Evolutionary conservation across 1,140 invertebrate species (phyloP).

Genomic region (Procambarus virginalis): DNA sequence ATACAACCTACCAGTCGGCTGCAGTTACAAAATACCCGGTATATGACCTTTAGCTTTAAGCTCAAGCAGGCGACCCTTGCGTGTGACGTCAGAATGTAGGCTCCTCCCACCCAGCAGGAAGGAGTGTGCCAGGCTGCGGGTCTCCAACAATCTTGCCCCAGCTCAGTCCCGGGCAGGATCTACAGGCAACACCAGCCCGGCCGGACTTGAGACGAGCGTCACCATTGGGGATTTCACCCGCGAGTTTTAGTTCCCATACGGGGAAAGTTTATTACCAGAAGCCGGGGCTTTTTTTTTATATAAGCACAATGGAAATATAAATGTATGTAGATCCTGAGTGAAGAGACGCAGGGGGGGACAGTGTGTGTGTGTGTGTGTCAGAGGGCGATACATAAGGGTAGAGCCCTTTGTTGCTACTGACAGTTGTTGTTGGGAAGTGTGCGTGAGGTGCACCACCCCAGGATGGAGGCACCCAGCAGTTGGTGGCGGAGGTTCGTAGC

Average conservation of each 20-base stretch:
- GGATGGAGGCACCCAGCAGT: conserved; percentile 3
- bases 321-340: neutral
- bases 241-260: neutral
- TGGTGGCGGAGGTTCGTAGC: conserved; percentile 38
- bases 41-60: conserved; percentile 30
- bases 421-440: neutral
- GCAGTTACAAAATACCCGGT: neutral
- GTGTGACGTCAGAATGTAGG: conserved; percentile 39
- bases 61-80: conserved; percentile 47
- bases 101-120: conserved; percentile 12
- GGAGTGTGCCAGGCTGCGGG: conserved; percentile 4
- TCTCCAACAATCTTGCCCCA: conserved; percentile 14
- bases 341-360: neutral
- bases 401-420: neutral
- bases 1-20: neutral
- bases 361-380: neutral
- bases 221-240: neutral
- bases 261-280: neutral
- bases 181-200: neutral
- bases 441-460: neutral
- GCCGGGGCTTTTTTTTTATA: neutral
- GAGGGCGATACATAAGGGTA: neutral
- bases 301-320: neutral
- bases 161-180: conserved; percentile 20
- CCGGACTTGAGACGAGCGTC: neutral